Base-by-base conservation (phyloP, 2,113 vertebrate genomes). In the Chaetura pelagica region DNA sequence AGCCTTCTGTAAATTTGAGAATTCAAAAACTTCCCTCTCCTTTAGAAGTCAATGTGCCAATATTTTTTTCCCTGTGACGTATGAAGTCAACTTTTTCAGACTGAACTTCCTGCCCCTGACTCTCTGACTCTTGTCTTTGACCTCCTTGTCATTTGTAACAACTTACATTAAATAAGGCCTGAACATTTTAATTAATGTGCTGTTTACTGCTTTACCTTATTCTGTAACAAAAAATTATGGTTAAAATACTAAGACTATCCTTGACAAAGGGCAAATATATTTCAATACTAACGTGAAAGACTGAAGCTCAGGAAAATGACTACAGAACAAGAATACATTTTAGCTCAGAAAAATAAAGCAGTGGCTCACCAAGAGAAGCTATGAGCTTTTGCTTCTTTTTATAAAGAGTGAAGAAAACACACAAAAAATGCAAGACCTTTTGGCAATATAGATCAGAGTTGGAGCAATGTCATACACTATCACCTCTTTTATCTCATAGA, bases 161-260 rank as follows among this genome's bases (percentile, higher is more conserved):
- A 16, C 55, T 89, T 35, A 64, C 24, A 94, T 97, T 96, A 95
- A 94, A 52, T 30, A 40, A 57, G 18, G 79, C 66, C 83, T 94
- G 82, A 95, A 86, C 9, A 90, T 94, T 96, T 97, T 95, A 97
- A 97, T 97, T 96, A 93, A 95, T 58, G 64, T 79, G 24, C 44
- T 90, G 26, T 95, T 73, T 93, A 90, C 67, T 42, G 76, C 73
- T 93, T 63, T 40, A 46, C 89, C 49, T 55, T 92, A 87, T 92
- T 63, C 51, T 32, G 57, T 90, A 94, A 86, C 76, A 90, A 91
- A 94, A 91, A 80, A 88, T 14, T 1, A 75, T 82, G 62, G 35
- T 88, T 83, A 93, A 95, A 84, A 69, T 95, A 57, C 96, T 96
- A 94, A 91, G 69, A 95, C 85, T 95, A 91, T 92, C 94, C 76